Conservation (phyloP, 2,113 vertebrate genomes). For the Rhegmatorhina hoffmannsi region DNA sequence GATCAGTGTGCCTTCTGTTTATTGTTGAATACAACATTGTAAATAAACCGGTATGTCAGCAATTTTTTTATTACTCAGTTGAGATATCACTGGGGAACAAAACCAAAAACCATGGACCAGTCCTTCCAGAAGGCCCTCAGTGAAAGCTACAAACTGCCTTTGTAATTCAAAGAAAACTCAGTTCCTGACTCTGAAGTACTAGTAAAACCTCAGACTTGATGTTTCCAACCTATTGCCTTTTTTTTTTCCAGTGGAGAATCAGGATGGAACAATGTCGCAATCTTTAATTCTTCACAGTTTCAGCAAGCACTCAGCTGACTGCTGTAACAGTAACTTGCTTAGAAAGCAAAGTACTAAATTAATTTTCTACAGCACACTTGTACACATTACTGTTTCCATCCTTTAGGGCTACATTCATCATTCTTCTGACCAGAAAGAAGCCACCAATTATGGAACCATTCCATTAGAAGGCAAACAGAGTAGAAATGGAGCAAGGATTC, state of each 20-base stretch:
- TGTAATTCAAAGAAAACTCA: neutral
- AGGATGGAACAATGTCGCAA: slow-evolving; percentile 21
- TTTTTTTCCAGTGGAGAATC: neutral
- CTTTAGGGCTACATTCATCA: slow-evolving; percentile 47
- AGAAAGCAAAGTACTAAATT: slow-evolving; percentile 37
- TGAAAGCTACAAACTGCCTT: neutral
- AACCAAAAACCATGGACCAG: neutral
- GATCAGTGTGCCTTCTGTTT: neutral
- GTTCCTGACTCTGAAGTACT: neutral
- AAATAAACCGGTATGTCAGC: neutral
- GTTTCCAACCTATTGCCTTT: neutral
- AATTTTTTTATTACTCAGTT: slow-evolving; percentile 18
- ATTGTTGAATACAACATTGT: neutral
- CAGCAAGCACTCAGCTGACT: neutral
- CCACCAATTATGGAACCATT: neutral
- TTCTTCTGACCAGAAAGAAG: slow-evolving; percentile 25
- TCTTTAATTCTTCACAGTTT: slow-evolving; percentile 1
- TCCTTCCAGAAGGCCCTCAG: neutral
- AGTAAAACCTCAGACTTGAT: neutral
- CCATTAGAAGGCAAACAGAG: neutral
- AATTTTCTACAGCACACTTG: neutral
- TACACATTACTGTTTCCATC: slow-evolving; percentile 20
- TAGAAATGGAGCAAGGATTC: neutral
- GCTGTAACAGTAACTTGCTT: slow-evolving; percentile 26
- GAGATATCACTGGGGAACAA: slow-evolving; percentile 10